These are phyloP conservation scores for Poecilia latipinna DNA, from an alignment of 2,113 vertebrate genomes.

Conservation along the genomic window DNA sequence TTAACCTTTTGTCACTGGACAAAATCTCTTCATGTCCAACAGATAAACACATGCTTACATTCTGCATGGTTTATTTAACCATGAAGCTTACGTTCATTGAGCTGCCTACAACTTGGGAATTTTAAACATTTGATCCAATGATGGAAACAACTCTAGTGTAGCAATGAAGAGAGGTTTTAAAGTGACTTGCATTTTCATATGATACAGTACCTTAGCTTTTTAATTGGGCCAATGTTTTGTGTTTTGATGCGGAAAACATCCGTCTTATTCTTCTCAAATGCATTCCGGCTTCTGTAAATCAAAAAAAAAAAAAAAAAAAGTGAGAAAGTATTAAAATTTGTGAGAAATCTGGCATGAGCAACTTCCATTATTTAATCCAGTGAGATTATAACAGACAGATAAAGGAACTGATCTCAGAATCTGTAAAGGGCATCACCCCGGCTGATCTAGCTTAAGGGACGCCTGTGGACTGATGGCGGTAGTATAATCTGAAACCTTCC, in stretches of 20 bases:
- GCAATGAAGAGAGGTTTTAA: not conserved
- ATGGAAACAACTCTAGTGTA: not conserved
- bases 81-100: slow-evolving; percentile 10
- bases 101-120: slow-evolving; percentile 8
- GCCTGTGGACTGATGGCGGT: slow-evolving; percentile 24
- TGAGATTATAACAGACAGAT: slow-evolving; percentile 12
- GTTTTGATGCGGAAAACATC: slow-evolving; percentile 98
- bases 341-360: not conserved
- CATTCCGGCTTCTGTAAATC: slow-evolving; percentile 89
- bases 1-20: slow-evolving; percentile 41
- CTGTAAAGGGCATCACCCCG: slow-evolving; percentile 30
- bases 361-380: not conserved
- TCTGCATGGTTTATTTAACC: slow-evolving; percentile 15
- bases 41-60: slow-evolving; percentile 23
- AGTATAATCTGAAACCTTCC: slow-evolving; percentile 42
- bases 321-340: slow-evolving; percentile 26
- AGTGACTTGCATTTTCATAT: not conserved
- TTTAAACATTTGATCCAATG: not conserved
- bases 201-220: slow-evolving; percentile 90
- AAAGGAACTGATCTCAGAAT: slow-evolving; percentile 10
- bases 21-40: slow-evolving; percentile 45
- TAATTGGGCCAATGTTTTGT: slow-evolving; percentile 93
- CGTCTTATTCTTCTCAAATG: slow-evolving; percentile 95
- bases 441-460: slow-evolving; percentile 26
- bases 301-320: slow-evolving; percentile 36